Evolutionary conservation across 2,797 vertebrate species (phyloP), one percentile per base, ranked within the genome.

Genomic region (Pitangus sulphuratus): DNA sequence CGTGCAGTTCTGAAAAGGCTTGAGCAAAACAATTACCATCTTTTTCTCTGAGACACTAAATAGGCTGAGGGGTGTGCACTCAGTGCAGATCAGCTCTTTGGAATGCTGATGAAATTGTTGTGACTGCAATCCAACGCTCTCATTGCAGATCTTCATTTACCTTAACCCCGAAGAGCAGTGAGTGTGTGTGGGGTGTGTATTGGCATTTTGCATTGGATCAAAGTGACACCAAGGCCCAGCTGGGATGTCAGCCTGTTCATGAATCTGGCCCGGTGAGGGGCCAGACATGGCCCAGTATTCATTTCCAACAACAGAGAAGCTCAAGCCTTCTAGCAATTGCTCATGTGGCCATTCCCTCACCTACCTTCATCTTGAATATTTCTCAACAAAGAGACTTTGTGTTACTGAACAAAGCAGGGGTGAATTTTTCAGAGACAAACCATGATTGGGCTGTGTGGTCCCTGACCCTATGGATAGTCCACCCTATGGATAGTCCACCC

Each of bases 151-250:
- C 18, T 39, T 58, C 14, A 5, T 48, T 84, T 83, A 48, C 37
- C 18, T 13, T 53, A 26, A 69, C 14, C 6, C 47, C 37, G 42
- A 56, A 18, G 26, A 61, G 30, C 12, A 13, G 47, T 7, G 4
- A 3, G 7, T 1, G 12, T 22, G 17, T 0, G 4, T 4, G 7
- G 9, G 13, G 8, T 31, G 15, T 47, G 6, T 19, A 8, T 62
- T 24, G 50, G 4, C 15, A 21, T 58, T 78, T 39, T n/a, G n/a
- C 1, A 64, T 54, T 35, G 48, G 15, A 26, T 21, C 37, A 56
- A 24, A 86, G 21, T 1, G 4, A 6, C 44, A 28, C 18, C 0
- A 1, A 74, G 12, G 47, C 9, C 35, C 48, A 62, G 17, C 15
- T 86, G 33, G 30, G n/a, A 18, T 8, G 21, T 14, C 44, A 81